Evolutionary conservation across 2,888 invertebrate genomes (phyloP).

Genomic region (Sphinx pinastri): DNA sequence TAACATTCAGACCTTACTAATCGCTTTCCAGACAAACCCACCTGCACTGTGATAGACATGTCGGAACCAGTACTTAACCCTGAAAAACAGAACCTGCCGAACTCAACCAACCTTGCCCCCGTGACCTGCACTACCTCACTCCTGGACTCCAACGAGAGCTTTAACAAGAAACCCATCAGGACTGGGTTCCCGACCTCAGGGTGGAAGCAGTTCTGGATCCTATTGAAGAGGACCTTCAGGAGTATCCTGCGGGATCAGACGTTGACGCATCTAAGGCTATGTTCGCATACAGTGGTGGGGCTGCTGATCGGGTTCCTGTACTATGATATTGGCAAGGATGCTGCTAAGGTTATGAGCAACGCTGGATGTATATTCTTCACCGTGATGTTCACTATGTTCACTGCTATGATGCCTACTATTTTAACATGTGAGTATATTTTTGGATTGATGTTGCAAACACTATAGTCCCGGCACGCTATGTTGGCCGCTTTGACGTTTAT

Average conservation of each 20-base stretch:
- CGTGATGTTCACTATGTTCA: slow-evolving; percentile 98
- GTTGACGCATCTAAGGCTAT: slow-evolving; percentile 93
- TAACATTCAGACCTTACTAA: not conserved
- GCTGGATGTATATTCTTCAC: slow-evolving; percentile 98
- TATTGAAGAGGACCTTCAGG: slow-evolving; percentile 92
- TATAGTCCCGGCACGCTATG: too few species aligned
- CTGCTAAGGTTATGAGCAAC: slow-evolving; percentile 96
- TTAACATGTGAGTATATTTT: slow-evolving; percentile 92
- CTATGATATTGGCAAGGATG: slow-evolving; percentile 96
- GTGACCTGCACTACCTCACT: slow-evolving; percentile 89
- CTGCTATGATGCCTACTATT: slow-evolving; percentile 99
- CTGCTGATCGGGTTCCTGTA: slow-evolving; percentile 96
- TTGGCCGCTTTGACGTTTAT: too few species aligned
- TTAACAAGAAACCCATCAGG: slow-evolving; percentile 86
- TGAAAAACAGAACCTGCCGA: slow-evolving; percentile 67
- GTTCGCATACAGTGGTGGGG: slow-evolving; percentile 94
- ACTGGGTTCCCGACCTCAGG: slow-evolving; percentile 92
- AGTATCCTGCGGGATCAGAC: slow-evolving; percentile 94
- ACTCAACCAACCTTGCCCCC: slow-evolving; percentile 70
- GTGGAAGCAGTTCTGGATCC: slow-evolving; percentile 93
- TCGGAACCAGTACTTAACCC: slow-evolving; percentile 67
- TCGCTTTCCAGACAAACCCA: slow-evolving; percentile 77
- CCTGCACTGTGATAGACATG: slow-evolving; percentile 81
- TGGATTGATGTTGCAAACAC: too few species aligned
- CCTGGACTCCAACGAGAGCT: slow-evolving; percentile 89